Evolutionary conservation across 2,113 vertebrate genomes (phyloP).

Genomic region (Siniperca knerii): DNA sequence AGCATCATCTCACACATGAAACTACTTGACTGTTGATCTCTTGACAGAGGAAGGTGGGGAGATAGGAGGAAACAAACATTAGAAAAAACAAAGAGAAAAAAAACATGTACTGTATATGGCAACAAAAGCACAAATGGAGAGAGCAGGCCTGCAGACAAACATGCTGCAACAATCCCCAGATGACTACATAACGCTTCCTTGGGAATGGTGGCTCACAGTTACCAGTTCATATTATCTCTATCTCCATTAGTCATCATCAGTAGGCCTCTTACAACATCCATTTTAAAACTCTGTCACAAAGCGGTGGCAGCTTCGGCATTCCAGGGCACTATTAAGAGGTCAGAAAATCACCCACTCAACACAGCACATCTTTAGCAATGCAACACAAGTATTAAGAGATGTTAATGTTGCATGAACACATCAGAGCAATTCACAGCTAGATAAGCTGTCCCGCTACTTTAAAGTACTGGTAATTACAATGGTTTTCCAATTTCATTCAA

Average conservation of each 20-base stretch:
- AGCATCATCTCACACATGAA: conserved; percentile 41
- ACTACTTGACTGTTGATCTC: not conserved
- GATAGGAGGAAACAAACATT: not conserved
- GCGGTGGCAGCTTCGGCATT: conserved; percentile 26
- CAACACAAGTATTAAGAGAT: conserved; percentile 23
- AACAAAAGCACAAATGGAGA: conserved; percentile 12
- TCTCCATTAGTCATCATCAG: conserved; percentile 55
- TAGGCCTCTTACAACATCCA: conserved; percentile 46
- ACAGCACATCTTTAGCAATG: conserved; percentile 14
- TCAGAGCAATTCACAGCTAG: not conserved
- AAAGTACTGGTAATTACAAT: not conserved
- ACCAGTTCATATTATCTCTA: conserved; percentile 56
- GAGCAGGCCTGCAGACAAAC: conserved; percentile 2
- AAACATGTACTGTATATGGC: not conserved
- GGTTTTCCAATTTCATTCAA: not conserved
- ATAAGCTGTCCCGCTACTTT: not conserved
- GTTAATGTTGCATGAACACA: not conserved
- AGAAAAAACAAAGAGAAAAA: not conserved
- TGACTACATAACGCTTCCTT: conserved; percentile 69
- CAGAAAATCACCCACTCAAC: conserved; percentile 44
- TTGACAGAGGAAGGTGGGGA: not conserved
- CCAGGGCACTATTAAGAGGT: conserved; percentile 54
- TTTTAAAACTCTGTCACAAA: conserved; percentile 51
- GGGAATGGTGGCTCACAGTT: conserved; percentile 58
- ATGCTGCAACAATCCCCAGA: conserved; percentile 33